Base-by-base conservation (phyloP, 53 echinoderm and acorn worm genomes). In the Pentamera pediparva region DNA sequence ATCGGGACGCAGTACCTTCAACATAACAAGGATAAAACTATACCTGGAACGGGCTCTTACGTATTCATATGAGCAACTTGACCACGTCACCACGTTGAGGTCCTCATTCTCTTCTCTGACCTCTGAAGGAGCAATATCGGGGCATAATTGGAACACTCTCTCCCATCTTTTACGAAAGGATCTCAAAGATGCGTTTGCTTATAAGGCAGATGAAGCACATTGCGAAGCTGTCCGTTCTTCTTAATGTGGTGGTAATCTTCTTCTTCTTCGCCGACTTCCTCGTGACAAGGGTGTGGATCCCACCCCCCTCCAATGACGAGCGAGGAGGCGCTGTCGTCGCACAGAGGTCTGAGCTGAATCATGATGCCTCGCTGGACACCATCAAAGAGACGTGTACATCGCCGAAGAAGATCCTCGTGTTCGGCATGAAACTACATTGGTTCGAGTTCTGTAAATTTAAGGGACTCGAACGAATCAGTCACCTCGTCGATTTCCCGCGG, bases 381-480 rank as follows among this genome's bases (percentile, higher is more conserved):
- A 43, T 40, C 39, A 67, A 26, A 43, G 67, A 67, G 45, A 28
- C 38, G 26, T 67, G 67, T 26, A 0, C 25, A 24, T 8, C 32
- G 26, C 34, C 65, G 22, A 67, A 67, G 30, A 67, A 67, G 4
- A 28, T 67, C 5, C 39, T 67, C 15, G 18, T 67, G 47, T 67
- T 67, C 31, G 67, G 67, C 13, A 67, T 67, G 67, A 67, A 67
- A 39, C 67, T 43, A 43, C 67, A 67, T 0, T 67, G 67, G 67
- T 22, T 41, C 29, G 24, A 43, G 12, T 67, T 67, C 45, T 67
- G 67, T 26, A 27, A 41, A 43, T 67, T 67, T 28, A 29, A 39
- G 5, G 67, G 67, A 13, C 40, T 67, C 41, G 43, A 41, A 67
- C 67, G 45, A 22, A 38, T 67, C 1, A 22, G 67, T 13, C 45